Evolutionary conservation across 2,888 invertebrate genomes (phyloP).

Genomic region (Netelia virgata): DNA sequence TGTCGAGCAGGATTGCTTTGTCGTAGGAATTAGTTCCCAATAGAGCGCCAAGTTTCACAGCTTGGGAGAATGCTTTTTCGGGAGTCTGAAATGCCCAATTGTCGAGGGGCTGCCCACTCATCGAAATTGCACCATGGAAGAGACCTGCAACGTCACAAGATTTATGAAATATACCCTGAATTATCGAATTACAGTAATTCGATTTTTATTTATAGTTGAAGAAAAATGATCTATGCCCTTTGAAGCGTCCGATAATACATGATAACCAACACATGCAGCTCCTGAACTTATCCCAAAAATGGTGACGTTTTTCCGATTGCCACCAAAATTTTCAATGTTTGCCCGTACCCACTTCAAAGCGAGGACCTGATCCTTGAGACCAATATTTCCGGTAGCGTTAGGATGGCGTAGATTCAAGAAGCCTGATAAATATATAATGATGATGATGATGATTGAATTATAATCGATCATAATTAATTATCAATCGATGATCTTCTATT

Average conservation of each 20-base stretch:
- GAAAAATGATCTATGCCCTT: neutral
- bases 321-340: constrained; percentile 44
- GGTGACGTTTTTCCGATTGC: constrained; percentile 46
- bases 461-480: neutral
- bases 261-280: constrained; percentile 38
- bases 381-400: neutral
- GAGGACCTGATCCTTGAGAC: constrained; percentile 14
- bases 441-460: neutral
- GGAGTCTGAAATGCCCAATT: neutral
- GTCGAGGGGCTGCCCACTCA: neutral
- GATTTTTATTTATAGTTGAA: neutral
- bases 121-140: neutral
- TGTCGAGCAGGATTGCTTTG: neutral
- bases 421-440: neutral
- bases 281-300: constrained; percentile 49
- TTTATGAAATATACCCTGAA: neutral
- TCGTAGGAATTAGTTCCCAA: neutral
- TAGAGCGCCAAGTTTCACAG: neutral
- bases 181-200: neutral
- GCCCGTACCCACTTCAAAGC: constrained; percentile 35
- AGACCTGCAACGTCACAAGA: neutral
- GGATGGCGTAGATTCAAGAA: neutral
- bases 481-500: neutral
- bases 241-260: constrained; percentile 24
- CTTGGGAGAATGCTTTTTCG: neutral